A percentile compares a stretch with the other conserved stretches of the same genome.
Evolutionary conservation across 2,113 vertebrate species (phyloP).

Genomic region (Pelobates fuscus): DNA sequence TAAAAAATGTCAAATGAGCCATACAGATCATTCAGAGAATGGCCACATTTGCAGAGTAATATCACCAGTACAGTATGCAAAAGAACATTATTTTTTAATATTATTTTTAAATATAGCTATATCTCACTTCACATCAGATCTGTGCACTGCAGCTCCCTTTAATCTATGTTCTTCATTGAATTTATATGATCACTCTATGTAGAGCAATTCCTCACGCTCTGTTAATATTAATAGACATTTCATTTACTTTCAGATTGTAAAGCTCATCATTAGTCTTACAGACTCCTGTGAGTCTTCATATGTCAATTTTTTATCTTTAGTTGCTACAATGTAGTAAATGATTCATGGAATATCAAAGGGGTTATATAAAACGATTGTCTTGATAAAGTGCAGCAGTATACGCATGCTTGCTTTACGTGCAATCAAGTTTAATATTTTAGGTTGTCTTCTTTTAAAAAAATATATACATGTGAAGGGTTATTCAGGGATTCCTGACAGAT

Average conservation of each 20-base stretch:
- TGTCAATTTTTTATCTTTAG: constrained; percentile 1
- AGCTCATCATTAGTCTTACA: constrained; percentile 14
- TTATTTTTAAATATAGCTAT: no score
- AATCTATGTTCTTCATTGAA: neutral
- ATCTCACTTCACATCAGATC: no score
- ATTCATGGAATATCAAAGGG: neutral
- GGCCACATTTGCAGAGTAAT: no score
- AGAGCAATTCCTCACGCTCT: neutral
- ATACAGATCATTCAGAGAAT: no score
- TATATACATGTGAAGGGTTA: no score
- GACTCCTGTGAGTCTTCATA: constrained; percentile 17
- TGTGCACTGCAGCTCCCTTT: no score
- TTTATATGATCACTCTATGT: neutral
- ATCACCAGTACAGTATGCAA: no score
- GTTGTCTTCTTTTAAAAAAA: no score
- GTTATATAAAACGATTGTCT: constrained; percentile 7
- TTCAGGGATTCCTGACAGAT: no score
- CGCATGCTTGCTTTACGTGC: neutral
- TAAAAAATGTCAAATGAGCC: no score
- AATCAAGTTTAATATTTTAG: no score
- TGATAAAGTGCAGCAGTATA: constrained; percentile 9
- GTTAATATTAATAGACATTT: constrained; percentile 8
- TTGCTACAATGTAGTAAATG: neutral
- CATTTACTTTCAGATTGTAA: neutral
- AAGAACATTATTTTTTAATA: no score